A percentile compares a stretch with the other conserved stretches of the same genome.
phyloP scores from a whole-genome alignment of 2,113 vertebrate genomes.

The Erpornis zantholeuca region DNA sequence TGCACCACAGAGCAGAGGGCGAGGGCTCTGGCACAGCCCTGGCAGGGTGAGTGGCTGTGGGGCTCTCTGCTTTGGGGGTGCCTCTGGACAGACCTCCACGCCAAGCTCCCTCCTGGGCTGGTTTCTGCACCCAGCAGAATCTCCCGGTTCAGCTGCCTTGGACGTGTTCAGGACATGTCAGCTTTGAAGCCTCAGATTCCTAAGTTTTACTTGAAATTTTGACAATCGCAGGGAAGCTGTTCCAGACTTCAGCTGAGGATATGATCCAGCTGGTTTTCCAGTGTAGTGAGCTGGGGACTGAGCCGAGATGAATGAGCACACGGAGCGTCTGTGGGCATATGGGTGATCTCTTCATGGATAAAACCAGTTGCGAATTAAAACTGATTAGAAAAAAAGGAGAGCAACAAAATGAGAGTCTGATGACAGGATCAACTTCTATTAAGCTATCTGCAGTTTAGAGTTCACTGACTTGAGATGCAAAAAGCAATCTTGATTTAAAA shows the following conservation, averaged over 20 bases:
- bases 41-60: background rate
- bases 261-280: background rate
- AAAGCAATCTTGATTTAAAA: slow-evolving; percentile 60
- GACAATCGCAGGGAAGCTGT: background rate
- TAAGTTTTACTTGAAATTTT: background rate
- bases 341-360: background rate
- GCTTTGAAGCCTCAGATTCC: background rate
- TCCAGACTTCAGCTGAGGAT: background rate
- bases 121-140: background rate
- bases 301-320: background rate
- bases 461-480: slow-evolving; percentile 16
- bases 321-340: rapidly evolving
- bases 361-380: background rate
- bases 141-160: background rate
- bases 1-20: background rate
- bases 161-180: rapidly evolving
- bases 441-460: background rate
- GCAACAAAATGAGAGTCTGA: background rate
- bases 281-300: background rate
- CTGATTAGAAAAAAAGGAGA: background rate
- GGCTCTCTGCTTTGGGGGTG: background rate
- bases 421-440: slow-evolving; percentile 4
- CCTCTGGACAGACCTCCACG: background rate
- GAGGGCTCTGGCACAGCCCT: background rate
- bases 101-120: background rate